These are phyloP conservation scores for Carcharodon carcharias DNA, from an alignment of 2,797 vertebrate species.

Conservation along the genomic window DNA sequence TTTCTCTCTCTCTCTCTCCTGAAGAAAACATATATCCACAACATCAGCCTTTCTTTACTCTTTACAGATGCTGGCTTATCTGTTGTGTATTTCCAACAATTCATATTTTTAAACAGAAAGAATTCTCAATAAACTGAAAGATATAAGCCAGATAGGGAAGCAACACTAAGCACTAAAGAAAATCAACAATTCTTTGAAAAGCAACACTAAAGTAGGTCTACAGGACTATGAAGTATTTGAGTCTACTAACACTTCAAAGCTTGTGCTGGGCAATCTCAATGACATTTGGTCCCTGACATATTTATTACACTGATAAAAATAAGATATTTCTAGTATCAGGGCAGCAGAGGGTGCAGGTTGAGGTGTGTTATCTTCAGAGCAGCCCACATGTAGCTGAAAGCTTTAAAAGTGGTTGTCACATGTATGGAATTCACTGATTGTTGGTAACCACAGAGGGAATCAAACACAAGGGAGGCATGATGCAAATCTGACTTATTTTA, in stretches of 20 bases:
- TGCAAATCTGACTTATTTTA: neutral
- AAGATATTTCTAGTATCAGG: too few species aligned
- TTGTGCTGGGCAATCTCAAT: neutral
- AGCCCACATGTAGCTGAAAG: neutral
- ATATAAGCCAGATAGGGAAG: neutral
- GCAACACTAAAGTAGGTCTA: neutral
- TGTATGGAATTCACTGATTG: neutral
- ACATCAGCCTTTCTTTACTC: neutral
- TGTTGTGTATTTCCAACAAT: neutral
- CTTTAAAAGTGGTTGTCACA: neutral
- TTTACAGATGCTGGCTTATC: neutral
- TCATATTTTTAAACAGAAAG: neutral
- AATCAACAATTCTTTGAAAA: neutral
- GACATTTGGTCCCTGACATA: neutral
- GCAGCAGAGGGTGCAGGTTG: neutral
- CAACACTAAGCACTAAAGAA: neutral
- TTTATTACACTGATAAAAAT: neutral
- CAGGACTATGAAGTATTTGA: neutral
- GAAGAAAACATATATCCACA: neutral
- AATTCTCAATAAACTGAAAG: neutral
- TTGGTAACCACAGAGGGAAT: neutral
- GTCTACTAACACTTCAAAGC: neutral
- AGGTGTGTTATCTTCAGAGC: neutral
- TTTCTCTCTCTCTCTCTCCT: neutral
- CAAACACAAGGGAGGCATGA: neutral